These are phyloP conservation scores for Cheirogaleus major DNA, from an alignment of 2,797 vertebrate species.

Conservation along the genomic window DNA sequence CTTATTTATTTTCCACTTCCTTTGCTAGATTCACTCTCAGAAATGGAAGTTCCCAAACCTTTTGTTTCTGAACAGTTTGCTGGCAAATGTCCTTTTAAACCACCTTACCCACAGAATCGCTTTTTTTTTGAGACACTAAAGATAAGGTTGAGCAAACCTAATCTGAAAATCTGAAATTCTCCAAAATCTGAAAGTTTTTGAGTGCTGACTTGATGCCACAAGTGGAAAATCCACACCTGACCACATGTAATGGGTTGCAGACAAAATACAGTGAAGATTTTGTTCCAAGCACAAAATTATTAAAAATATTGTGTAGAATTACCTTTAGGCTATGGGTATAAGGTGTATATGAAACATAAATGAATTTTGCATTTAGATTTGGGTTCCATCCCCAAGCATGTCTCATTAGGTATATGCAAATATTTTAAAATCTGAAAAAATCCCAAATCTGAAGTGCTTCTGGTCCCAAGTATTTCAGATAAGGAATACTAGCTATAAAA, in stretches of 20 bases:
- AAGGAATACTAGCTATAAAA: conserved; percentile 3
- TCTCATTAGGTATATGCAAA: background rate
- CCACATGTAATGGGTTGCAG: background rate
- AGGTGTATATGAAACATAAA: background rate
- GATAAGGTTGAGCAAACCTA: background rate
- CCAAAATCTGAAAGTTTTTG: background rate
- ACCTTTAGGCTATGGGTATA: background rate
- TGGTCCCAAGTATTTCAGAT: background rate
- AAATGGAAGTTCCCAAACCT: conserved; percentile 18
- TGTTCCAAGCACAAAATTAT: background rate
- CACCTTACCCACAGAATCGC: background rate
- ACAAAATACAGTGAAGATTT: background rate
- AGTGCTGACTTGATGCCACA: background rate
- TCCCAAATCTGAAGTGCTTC: background rate
- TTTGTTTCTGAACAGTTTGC: conserved; percentile 51
- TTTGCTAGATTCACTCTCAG: conserved; percentile 39
- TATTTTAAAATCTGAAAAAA: background rate
- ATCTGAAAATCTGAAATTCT: background rate
- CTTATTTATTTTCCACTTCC: conserved; percentile 6
- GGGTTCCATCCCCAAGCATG: background rate
- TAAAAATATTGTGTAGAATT: background rate
- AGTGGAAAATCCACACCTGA: background rate
- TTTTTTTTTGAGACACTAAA: background rate
- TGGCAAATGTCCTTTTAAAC: conserved; percentile 34
- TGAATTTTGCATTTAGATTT: background rate